Percentiles rank a stretch among this genome's conserved stretches.
Evolutionary conservation across 2,797 vertebrate genomes (phyloP).

Genomic region (Enteromius argenteus): DNA sequence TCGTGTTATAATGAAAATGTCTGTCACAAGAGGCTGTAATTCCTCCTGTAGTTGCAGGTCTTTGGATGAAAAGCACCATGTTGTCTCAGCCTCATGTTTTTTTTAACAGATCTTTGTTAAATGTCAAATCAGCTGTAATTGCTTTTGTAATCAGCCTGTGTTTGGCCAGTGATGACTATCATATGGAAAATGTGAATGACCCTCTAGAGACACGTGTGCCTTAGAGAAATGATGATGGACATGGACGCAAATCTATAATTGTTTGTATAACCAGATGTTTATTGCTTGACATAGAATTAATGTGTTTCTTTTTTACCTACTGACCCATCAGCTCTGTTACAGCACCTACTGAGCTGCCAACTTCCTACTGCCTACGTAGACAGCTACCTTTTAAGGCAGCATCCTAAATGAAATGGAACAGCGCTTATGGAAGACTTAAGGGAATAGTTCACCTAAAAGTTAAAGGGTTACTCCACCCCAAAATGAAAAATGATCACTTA

Average conservation of each 20-base stretch:
- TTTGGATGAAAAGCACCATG: constrained; percentile 3
- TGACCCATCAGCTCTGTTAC: not conserved
- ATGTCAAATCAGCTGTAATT: constrained; percentile 45
- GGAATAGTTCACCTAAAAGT: not conserved
- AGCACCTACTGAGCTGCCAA: not conserved
- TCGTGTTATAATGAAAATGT: not conserved
- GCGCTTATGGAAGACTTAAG: not conserved
- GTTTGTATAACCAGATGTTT: constrained; percentile 23
- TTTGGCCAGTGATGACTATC: not conserved
- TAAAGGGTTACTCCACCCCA: not conserved
- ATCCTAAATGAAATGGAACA: not conserved
- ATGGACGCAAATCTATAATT: not conserved
- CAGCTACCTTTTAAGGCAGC: not conserved
- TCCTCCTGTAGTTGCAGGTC: constrained; percentile 9
- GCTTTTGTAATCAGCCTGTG: constrained; percentile 7
- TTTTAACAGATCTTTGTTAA: constrained; percentile 29
- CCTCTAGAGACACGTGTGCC: not conserved
- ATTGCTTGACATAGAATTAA: not conserved
- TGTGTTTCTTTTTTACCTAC: not conserved
- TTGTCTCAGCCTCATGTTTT: not conserved
- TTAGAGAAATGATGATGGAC: constrained; percentile 1
- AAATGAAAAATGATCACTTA: no score
- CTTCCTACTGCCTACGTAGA: not conserved
- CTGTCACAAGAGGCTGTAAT: not conserved
- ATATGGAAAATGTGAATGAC: constrained; percentile 26